These are phyloP conservation scores for Ochotona princeps DNA, from an alignment of 2,113 vertebrate genomes.

Conservation along the genomic window DNA sequence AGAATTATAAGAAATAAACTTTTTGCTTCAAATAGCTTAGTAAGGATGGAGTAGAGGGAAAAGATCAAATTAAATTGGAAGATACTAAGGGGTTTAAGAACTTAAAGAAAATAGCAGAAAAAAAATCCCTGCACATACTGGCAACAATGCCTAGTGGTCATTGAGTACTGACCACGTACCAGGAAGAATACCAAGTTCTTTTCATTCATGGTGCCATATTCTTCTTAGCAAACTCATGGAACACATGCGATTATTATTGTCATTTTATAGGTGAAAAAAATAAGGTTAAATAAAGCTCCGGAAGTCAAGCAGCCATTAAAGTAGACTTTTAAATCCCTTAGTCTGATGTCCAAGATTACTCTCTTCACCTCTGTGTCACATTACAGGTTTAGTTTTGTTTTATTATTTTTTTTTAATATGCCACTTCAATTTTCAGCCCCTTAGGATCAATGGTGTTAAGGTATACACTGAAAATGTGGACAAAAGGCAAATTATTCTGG, in stretches of 20 bases:
- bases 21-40: background rate
- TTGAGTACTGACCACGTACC: accelerated
- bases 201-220: accelerated
- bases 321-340: background rate
- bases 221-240: background rate
- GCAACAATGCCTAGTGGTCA: background rate
- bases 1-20: background rate
- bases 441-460: conserved; percentile 97
- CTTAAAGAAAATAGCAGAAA: background rate
- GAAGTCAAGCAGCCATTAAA: background rate
- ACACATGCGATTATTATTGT: background rate
- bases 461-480: conserved; percentile 99
- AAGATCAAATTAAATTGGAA: background rate
- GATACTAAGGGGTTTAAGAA: background rate
- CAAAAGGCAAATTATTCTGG: conserved; percentile 98
- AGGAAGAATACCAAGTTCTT: background rate
- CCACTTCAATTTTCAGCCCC: conserved; percentile 88
- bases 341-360: background rate
- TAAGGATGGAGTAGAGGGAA: background rate
- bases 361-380: background rate
- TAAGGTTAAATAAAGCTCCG: no score
- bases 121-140: background rate
- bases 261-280: background rate
- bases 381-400: background rate
- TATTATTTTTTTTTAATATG: conserved; percentile 31